phyloP scores from a whole-genome alignment of 2,888 invertebrate species.

The Arctia plantaginis region DNA sequence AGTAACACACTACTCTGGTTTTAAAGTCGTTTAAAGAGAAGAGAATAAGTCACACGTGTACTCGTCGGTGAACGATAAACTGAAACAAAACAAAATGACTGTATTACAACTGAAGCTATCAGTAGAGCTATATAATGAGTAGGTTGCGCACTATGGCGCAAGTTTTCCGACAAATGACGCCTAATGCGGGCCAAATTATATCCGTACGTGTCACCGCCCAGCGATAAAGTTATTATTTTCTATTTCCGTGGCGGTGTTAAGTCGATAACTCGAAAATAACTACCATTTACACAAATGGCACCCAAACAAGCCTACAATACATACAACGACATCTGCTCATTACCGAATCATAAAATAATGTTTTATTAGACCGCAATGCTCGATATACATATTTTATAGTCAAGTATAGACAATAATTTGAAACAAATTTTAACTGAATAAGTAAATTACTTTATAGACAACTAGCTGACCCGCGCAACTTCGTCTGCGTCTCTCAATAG shows the following conservation, averaged over 20 bases:
- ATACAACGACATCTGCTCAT: constrained; percentile 72
- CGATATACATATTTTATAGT: constrained; percentile 39
- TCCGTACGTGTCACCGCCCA: constrained; percentile 73
- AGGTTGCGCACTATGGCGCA: constrained; percentile 53
- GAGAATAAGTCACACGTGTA: not conserved
- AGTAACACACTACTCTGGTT: too few relatives aligned
- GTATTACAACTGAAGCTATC: not conserved
- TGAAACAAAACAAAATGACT: not conserved
- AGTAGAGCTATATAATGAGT: constrained; percentile 15
- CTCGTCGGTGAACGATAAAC: not conserved
- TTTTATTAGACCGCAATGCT: constrained; percentile 40
- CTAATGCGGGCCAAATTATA: constrained; percentile 81
- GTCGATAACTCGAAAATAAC: constrained; percentile 86
- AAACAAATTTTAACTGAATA: not conserved
- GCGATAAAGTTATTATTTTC: constrained; percentile 85
- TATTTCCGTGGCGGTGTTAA: constrained; percentile 82
- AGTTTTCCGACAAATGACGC: constrained; percentile 75
- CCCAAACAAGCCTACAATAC: constrained; percentile 73
- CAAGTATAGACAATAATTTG: not conserved
- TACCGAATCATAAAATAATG: constrained; percentile 70
- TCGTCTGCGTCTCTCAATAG: too few relatives aligned
- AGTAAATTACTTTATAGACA: not conserved
- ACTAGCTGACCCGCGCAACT: too few relatives aligned
- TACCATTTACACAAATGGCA: constrained; percentile 76
- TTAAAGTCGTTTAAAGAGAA: not conserved